These are phyloP conservation scores for Urophycis tenuis DNA, from an alignment of 2,797 vertebrate genomes.

Conservation along the genomic window DNA sequence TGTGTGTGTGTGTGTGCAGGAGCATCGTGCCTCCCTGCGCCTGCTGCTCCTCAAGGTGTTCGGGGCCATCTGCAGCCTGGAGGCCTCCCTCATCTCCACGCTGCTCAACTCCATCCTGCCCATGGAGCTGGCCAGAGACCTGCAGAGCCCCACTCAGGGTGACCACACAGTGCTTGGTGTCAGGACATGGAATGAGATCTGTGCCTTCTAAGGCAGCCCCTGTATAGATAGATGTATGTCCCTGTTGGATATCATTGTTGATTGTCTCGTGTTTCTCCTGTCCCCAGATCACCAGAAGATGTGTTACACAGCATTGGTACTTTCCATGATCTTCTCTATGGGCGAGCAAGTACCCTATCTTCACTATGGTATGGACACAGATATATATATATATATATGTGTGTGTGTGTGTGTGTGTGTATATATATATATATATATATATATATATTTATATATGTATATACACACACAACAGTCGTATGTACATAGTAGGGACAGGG, in stretches of 20 bases:
- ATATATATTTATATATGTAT: no score
- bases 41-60: constrained; percentile 94
- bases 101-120: constrained; percentile 93
- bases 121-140: constrained; percentile 96
- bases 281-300: constrained; percentile 92
- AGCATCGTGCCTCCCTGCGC: constrained; percentile 83
- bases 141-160: constrained; percentile 92
- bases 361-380: constrained; percentile 80
- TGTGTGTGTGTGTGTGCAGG: constrained; percentile 62
- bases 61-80: constrained; percentile 92
- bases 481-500: neutral
- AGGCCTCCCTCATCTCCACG: constrained; percentile 84
- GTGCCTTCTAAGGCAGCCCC: neutral
- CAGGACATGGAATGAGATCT: neutral
- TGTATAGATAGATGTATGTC: neutral
- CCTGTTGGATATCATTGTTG: neutral
- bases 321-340: constrained; percentile 97
- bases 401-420: no score
- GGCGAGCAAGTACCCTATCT: constrained; percentile 95
- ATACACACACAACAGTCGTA: neutral
- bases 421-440: no score
- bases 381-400: no score
- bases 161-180: constrained; percentile 10
- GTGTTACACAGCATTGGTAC: constrained; percentile 91
- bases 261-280: constrained; percentile 19